A percentile compares a stretch with the other conserved stretches of the same genome.
phyloP scores from a whole-genome alignment of 2,113 vertebrate species.

The Odocoileus virginianus region DNA sequence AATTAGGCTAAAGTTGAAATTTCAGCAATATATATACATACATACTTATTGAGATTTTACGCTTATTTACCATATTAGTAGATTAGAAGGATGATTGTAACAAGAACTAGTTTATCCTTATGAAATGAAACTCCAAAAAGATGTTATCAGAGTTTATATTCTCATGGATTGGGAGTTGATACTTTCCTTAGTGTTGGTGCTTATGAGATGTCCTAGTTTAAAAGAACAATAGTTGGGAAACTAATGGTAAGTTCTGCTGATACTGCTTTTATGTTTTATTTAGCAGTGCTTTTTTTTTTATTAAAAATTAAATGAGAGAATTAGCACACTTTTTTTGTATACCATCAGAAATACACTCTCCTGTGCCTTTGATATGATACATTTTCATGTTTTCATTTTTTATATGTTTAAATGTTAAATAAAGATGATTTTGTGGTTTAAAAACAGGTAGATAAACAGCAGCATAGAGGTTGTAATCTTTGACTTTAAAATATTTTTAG shows the following conservation, averaged over 20 bases:
- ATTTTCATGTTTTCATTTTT: neutral
- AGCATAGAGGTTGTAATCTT: neutral
- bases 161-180: neutral
- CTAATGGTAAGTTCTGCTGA: neutral
- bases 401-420: neutral
- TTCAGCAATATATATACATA: neutral
- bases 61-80: neutral
- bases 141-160: neutral
- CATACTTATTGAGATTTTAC: neutral
- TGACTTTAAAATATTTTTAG: conserved; percentile 29
- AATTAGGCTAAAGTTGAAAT: neutral
- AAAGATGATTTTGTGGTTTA: neutral
- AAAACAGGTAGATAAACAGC: neutral
- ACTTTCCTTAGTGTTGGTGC: neutral
- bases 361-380: neutral
- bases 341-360: neutral
- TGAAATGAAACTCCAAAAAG: neutral
- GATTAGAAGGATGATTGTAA: neutral
- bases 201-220: neutral
- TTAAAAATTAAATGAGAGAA: neutral
- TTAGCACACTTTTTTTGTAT: neutral
- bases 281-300: neutral
- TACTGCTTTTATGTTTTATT: neutral
- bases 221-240: neutral
- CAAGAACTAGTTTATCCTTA: conserved; percentile 7